A percentile compares a stretch with the other conserved stretches of the same genome.
Conservation (phyloP, 2,888 invertebrate genomes). For the Leucania comma region DNA sequence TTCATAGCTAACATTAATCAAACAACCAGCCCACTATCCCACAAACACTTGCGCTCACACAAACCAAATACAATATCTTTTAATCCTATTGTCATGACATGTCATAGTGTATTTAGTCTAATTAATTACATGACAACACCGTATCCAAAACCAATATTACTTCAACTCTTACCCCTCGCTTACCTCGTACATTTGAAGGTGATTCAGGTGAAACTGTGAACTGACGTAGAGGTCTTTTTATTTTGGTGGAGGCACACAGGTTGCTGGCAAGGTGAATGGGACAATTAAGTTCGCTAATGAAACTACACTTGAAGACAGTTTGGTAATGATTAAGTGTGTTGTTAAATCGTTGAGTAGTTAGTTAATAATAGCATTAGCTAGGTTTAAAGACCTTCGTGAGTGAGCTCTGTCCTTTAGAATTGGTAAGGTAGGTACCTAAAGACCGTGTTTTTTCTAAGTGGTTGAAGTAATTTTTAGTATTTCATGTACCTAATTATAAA, state of each 20-base stretch:
- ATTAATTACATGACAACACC: slow-evolving; percentile 84
- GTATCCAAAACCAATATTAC: slow-evolving; percentile 47
- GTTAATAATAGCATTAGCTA: slow-evolving; percentile 8
- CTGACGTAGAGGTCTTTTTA: not conserved
- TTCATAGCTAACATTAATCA: not conserved
- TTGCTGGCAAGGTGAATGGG: slow-evolving; percentile 67
- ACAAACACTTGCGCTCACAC: slow-evolving; percentile 46
- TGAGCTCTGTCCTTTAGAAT: not conserved
- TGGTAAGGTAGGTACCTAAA: not conserved
- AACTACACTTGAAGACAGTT: slow-evolving; percentile 72
- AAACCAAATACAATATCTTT: slow-evolving; percentile 83
- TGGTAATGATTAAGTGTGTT: slow-evolving; percentile 70
- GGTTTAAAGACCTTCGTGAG: not conserved
- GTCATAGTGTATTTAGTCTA: slow-evolving; percentile 77
- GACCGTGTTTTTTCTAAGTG: no score
- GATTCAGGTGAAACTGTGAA: not conserved
- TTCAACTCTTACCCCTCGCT: slow-evolving; percentile 7
- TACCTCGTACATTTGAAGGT: not conserved
- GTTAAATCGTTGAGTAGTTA: slow-evolving; percentile 46
- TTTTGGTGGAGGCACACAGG: slow-evolving; percentile 44
- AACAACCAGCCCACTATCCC: slow-evolving; percentile 21
- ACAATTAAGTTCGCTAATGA: slow-evolving; percentile 78
- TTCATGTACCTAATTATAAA: no score
- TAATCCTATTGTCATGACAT: slow-evolving; percentile 80
- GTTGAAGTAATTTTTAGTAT: no score